Conservation (phyloP, 2,888 invertebrate species). For the Melipona bicolor region DNA sequence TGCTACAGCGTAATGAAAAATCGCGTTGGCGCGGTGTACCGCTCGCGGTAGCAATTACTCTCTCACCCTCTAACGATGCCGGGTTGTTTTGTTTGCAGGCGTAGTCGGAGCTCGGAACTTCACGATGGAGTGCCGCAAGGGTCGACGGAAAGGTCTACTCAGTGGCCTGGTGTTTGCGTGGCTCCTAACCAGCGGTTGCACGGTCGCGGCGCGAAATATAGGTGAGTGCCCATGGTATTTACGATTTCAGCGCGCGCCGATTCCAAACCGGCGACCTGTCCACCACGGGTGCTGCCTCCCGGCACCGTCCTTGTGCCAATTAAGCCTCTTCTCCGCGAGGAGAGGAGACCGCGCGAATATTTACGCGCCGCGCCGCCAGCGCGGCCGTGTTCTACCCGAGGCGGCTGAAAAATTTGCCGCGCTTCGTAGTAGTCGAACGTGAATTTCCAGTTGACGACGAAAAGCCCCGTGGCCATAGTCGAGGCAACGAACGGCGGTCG, state of each 20-base stretch:
- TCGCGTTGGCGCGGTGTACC: constrained; percentile 3
- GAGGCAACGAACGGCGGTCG: neutral
- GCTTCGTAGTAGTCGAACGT: constrained; percentile 20
- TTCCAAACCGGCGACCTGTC: constrained; percentile 54
- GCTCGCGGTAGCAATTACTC: constrained; percentile 49
- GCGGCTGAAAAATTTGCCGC: constrained; percentile 33
- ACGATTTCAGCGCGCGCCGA: constrained; percentile 63
- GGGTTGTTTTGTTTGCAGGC: constrained; percentile 75
- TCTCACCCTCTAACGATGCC: constrained; percentile 55
- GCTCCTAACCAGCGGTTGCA: constrained; percentile 80
- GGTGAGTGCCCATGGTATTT: constrained; percentile 76
- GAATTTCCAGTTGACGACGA: constrained; percentile 3
- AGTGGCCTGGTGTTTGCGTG: constrained; percentile 80
- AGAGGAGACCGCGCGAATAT: constrained; percentile 52
- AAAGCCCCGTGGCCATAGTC: constrained; percentile 7
- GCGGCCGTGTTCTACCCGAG: constrained; percentile 13
- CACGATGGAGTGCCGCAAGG: constrained; percentile 83
- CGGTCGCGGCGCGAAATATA: constrained; percentile 81
- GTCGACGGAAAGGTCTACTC: constrained; percentile 82
- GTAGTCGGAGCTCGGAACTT: constrained; percentile 81
- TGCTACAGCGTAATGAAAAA: constrained; percentile 15
- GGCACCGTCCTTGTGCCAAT: constrained; percentile 63
- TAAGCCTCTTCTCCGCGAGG: constrained; percentile 50
- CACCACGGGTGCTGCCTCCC: constrained; percentile 3
- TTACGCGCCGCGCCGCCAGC: constrained; percentile 54